These are phyloP conservation scores for Leptogaster cylindrica DNA, from an alignment of 2,888 invertebrate genomes.

Conservation along the genomic window DNA sequence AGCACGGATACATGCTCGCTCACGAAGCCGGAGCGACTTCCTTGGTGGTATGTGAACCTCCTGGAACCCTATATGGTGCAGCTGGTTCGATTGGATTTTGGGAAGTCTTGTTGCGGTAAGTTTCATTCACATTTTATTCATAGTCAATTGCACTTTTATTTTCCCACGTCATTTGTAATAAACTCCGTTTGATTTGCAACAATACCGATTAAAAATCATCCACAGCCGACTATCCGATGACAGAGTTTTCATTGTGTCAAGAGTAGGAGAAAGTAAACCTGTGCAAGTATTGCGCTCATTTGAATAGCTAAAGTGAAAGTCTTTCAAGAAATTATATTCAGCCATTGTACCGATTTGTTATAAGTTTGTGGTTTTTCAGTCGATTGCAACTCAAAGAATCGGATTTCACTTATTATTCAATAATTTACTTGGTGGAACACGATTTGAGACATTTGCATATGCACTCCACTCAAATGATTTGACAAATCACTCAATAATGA, in stretches of 20 bases:
- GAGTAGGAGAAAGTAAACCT: constrained; percentile 15
- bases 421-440: too few species aligned
- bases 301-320: constrained; percentile 33
- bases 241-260: constrained; percentile 15
- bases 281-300: constrained; percentile 13
- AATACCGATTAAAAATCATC: constrained; percentile 2
- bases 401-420: constrained; percentile 14
- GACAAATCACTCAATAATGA: too few species aligned
- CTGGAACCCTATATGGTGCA: constrained; percentile 95
- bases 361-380: constrained; percentile 6
- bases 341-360: neutral
- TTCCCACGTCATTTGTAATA: constrained; percentile 1
- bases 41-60: constrained; percentile 96
- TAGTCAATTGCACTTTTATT: constrained; percentile 6
- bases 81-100: constrained; percentile 87
- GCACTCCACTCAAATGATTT: too few species aligned
- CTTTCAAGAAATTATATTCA: constrained; percentile 19
- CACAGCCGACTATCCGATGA: neutral
- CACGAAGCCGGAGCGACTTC: constrained; percentile 80
- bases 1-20: constrained; percentile 85
- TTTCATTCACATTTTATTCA: constrained; percentile 49
- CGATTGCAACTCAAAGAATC: neutral
- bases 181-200: constrained; percentile 21
- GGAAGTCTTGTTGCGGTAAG: constrained; percentile 90
- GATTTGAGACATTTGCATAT: too few species aligned